Conservation (phyloP, 1,140 invertebrate genomes). For the Protaetia brevitarsis region DNA sequence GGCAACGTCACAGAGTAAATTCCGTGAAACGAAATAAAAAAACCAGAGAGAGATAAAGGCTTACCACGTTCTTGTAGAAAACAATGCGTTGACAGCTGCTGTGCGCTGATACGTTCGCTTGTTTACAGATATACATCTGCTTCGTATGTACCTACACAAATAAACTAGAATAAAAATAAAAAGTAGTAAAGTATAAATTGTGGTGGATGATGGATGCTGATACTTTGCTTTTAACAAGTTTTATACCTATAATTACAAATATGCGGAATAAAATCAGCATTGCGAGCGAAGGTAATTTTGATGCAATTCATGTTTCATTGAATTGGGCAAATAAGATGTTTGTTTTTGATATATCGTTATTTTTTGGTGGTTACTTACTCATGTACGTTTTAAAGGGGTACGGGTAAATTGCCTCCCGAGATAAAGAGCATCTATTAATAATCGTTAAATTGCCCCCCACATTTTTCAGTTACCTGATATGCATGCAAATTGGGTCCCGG, state of each 20-base stretch:
- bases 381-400: too few species aligned
- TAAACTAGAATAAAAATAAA: background rate
- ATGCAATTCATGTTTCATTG: too few species aligned
- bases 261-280: too few species aligned
- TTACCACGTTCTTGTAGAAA: background rate
- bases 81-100: conserved; percentile 13
- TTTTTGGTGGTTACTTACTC: too few species aligned
- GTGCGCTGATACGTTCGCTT: background rate
- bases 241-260: background rate
- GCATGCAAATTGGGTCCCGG: too few species aligned
- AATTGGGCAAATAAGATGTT: too few species aligned
- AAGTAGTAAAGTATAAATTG: background rate
- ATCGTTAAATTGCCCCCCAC: too few species aligned
- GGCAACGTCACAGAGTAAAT: background rate
- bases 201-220: background rate
- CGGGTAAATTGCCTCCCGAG: too few species aligned
- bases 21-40: background rate
- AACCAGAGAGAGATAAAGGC: background rate
- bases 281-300: too few species aligned
- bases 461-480: too few species aligned
- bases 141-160: background rate
- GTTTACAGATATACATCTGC: conserved; percentile 8
- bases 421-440: too few species aligned
- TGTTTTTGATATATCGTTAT: too few species aligned
- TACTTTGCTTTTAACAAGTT: background rate